Evolutionary conservation across 2,888 invertebrate genomes (phyloP), one percentile per base, ranked within the genome.

Genomic region (Cephus spinipes): DNA sequence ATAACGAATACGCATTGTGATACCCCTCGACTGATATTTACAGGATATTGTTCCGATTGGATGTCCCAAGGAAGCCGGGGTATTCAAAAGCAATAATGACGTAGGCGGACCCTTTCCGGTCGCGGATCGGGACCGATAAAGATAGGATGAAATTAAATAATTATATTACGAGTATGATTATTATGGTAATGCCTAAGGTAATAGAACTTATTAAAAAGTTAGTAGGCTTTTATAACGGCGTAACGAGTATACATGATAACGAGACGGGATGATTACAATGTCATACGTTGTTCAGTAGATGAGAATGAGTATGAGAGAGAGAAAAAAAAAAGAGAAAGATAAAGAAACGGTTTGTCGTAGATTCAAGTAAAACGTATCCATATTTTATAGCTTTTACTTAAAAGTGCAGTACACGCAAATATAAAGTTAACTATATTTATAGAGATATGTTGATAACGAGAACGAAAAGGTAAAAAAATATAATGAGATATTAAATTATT

Each of bases 21-120:
- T 89, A 89, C 84, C 86, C 84, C 85, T 87, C 87, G 89, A 91
- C 90, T 91, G 91, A 91, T 91, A 91, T 91, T 91, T 91, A 89
- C 88, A 90, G 90, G 89, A 91, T 91, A 91, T 91, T 91, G 91
- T 90, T 90, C 89, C 90, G 88, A 87, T 88, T 89, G 89, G 90
- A 90, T 90, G 86, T 90, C 90, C 90, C 90, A 90, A 86, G 85
- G 87, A 90, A 90, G 90, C 91, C 90, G 90, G 89, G 89, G 90
- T 90, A 91, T 90, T 90, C 88, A 91, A 91, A 91, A 91, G 90
- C 90, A 90, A 90, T 90, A 91, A 88, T 85, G 87, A 90, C 85
- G 90, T 90, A 90, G 89, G 86, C 83, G 84, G 83, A 84, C 84
- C 85, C 84, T 85, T 76, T 81, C 85, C 81, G 76, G 77, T 11